A percentile compares a stretch with the other conserved stretches of the same genome.
These are phyloP conservation scores for Lates calcarifer DNA, from an alignment of 2,113 vertebrate species.

Conservation along the genomic window DNA sequence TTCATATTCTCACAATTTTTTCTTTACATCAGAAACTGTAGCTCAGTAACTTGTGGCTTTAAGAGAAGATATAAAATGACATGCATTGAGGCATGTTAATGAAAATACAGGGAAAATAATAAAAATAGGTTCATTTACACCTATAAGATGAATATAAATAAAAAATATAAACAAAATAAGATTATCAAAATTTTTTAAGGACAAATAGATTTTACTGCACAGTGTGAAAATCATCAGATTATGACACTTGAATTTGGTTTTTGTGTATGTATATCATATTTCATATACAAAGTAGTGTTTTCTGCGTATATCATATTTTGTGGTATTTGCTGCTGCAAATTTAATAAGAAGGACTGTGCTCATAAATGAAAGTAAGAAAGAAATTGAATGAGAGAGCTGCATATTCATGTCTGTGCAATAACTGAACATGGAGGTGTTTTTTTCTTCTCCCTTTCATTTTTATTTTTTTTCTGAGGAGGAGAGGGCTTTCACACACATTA, in stretches of 20 bases:
- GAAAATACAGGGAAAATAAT: neutral
- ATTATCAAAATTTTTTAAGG: neutral
- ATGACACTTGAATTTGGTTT: neutral
- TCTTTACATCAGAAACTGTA: neutral
- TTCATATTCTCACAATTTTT: neutral
- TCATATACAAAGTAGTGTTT: neutral
- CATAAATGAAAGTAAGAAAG: neutral
- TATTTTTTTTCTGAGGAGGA: neutral
- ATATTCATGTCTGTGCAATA: constrained; percentile 1
- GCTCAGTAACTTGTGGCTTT: neutral
- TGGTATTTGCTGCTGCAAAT: neutral
- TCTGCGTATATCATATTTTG: too few relatives aligned
- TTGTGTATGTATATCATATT: neutral
- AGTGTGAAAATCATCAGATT: neutral
- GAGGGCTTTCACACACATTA: constrained; percentile 43
- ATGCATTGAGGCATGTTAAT: too few relatives aligned
- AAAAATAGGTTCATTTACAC: neutral
- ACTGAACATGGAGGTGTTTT: neutral
- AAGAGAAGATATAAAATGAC: neutral
- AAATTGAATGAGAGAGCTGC: neutral
- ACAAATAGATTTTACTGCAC: neutral
- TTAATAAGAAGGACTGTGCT: neutral
- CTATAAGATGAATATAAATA: too few relatives aligned
- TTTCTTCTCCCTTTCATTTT: neutral
- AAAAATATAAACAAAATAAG: too few relatives aligned